Evolutionary conservation across 2,113 vertebrate species (phyloP).

Genomic region (Etheostoma cragini): DNA sequence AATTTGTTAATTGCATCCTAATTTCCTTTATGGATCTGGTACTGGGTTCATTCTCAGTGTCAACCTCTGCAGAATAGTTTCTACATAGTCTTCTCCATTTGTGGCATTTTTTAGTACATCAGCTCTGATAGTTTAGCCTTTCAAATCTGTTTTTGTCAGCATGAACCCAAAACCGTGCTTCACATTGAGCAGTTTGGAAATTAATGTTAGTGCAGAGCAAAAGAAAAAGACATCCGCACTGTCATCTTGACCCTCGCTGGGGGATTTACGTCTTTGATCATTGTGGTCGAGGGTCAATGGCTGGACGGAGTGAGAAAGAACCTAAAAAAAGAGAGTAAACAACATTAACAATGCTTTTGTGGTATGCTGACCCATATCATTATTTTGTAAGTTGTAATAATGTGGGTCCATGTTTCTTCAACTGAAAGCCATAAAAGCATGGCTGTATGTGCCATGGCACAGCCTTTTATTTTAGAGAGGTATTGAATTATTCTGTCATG

Average conservation of each 20-base stretch:
- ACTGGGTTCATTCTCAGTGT: not conserved
- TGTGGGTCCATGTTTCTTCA: not conserved
- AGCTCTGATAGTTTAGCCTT: not conserved
- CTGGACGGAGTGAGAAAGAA: not conserved
- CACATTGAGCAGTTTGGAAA: not conserved
- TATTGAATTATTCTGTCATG: not conserved
- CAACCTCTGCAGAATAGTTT: not conserved
- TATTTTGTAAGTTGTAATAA: not conserved
- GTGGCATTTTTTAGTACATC: constrained; percentile 13
- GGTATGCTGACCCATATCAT: not conserved
- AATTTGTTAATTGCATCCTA: not conserved
- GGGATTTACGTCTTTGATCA: not conserved
- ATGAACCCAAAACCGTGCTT: not conserved
- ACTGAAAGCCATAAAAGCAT: not conserved
- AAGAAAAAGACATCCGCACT: not conserved
- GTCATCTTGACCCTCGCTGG: constrained; percentile 12
- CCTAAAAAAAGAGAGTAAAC: not conserved
- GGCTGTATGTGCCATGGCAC: not conserved
- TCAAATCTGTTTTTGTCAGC: constrained; percentile 9
- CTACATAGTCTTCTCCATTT: not conserved
- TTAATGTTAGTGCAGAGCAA: not conserved
- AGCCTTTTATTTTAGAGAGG: not conserved
- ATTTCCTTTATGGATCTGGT: not conserved
- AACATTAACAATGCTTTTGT: not conserved
- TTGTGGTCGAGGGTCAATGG: not conserved